phyloP scores from a whole-genome alignment of 2,797 vertebrate genomes.

The Falco biarmicus region DNA sequence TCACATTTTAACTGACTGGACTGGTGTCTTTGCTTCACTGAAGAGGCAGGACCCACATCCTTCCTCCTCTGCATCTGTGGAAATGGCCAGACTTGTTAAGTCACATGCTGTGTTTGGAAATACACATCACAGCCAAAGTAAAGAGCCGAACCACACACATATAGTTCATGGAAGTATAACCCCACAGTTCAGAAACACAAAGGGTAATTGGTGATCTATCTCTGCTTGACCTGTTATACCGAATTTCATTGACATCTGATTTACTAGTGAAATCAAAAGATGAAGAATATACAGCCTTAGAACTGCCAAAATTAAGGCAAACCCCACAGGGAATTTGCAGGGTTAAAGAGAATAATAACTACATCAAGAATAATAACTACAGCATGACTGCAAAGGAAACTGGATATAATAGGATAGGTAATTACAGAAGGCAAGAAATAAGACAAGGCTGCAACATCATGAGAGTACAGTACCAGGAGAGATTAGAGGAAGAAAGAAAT shows the following conservation, averaged over 20 bases:
- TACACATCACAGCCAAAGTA: neutral
- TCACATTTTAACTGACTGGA: neutral
- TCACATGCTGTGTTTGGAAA: accelerated
- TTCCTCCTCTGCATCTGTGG: neutral
- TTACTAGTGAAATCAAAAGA: neutral
- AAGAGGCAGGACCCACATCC: no score
- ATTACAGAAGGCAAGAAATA: conserved; percentile 55
- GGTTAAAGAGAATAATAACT: conserved; percentile 41
- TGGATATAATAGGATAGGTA: conserved; percentile 10
- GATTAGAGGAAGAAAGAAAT: conserved; percentile 20
- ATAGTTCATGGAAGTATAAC: neutral
- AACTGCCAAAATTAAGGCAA: neutral
- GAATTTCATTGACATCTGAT: neutral
- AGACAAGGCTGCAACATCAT: conserved; percentile 31
- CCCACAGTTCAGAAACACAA: neutral
- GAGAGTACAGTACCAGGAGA: conserved; percentile 44
- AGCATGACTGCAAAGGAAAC: neutral
- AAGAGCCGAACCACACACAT: neutral
- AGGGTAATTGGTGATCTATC: neutral
- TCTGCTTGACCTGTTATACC: neutral
- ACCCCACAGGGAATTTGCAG: neutral
- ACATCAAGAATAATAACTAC: neutral
- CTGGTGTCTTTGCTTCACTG: neutral
- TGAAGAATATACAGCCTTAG: neutral
- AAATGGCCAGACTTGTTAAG: neutral